phyloP scores from a whole-genome alignment of 2,113 vertebrate genomes.

The Patagioenas fasciata region DNA sequence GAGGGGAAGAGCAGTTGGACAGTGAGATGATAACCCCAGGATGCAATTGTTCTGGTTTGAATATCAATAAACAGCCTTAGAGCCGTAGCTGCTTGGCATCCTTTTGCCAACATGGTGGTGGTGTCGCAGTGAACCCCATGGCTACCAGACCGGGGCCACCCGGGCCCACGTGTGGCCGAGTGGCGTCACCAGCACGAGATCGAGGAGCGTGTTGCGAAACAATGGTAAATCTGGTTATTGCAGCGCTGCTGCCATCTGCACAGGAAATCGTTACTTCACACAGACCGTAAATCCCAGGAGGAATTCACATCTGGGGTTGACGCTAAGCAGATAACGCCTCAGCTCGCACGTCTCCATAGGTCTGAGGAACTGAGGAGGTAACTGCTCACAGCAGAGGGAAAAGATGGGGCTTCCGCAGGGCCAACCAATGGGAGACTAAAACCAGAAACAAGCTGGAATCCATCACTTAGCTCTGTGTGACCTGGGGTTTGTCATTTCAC shows the following conservation, averaged over 20 bases:
- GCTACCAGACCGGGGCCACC: not conserved
- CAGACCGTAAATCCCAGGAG: not conserved
- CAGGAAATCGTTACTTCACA: not conserved
- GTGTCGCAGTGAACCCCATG: fast-evolving
- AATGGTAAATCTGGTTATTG: not conserved
- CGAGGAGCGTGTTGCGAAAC: not conserved
- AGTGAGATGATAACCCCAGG: not conserved
- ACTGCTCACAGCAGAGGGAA: not conserved
- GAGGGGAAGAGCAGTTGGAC: not conserved
- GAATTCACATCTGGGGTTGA: not conserved
- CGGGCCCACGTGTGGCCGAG: not conserved
- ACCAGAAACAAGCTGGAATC: not conserved
- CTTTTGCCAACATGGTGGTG: not conserved
- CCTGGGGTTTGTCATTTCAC: not conserved
- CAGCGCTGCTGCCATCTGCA: not conserved
- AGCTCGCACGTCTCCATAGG: not conserved
- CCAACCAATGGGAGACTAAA: not conserved
- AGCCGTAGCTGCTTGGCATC: not conserved
- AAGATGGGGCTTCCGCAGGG: not conserved
- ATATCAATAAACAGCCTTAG: not conserved
- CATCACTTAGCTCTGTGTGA: not conserved
- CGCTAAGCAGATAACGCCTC: not conserved
- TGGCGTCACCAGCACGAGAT: not conserved
- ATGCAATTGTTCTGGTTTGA: not conserved
- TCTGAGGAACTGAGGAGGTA: not conserved